Evolutionary conservation across 1,140 invertebrate genomes (phyloP), one percentile per base, ranked within the genome.

Genomic region (Macrosteles quadrilineatus): DNA sequence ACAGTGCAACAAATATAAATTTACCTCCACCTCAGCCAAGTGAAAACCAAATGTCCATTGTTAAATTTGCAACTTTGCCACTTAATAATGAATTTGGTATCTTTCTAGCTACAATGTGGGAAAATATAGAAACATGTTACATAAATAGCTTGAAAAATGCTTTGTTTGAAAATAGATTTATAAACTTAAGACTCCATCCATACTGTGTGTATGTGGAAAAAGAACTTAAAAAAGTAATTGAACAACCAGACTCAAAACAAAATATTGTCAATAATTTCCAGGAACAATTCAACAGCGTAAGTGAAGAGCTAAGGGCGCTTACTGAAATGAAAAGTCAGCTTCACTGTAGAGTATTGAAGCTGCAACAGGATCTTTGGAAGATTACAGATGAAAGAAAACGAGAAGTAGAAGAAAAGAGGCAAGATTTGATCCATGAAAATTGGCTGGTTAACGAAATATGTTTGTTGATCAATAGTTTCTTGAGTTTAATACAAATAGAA

Each of bases 401-500:
- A 21, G 80, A 81, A 71, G 80, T 82, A 2, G 83, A 86, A 76
- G 76, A 81, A 36, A 81, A 86, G 73, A 78, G 83, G 50, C 72
- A 76, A 19, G 71, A 75, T 1, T 78, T 86, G 12, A 81, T 87
- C 36, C 67, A 73, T 62, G 80, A 85, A 70, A 80, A 84, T 53
- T 88, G 86, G 86, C 72, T 80, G 0, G 73, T 81, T 29, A 77
- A 77, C 50, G 83, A 86, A 72, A 71, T 85, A 0, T 78, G 80
- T n/a, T 75, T 81, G 31, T 77, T 87, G 40, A 76, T 77, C 1
- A 86, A 87, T 73, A 80, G 83, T 29, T 86, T 82, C 68, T 78
- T 85, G 21, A 82, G 79, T 17, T 81, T 82, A 29, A 77, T 86
- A 74, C 86, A 87, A 73, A 74, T 81, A 6, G 86, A 88, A 78